Evolutionary conservation across 1,140 invertebrate species (phyloP).

Genomic region (Monochamus saltuarius): DNA sequence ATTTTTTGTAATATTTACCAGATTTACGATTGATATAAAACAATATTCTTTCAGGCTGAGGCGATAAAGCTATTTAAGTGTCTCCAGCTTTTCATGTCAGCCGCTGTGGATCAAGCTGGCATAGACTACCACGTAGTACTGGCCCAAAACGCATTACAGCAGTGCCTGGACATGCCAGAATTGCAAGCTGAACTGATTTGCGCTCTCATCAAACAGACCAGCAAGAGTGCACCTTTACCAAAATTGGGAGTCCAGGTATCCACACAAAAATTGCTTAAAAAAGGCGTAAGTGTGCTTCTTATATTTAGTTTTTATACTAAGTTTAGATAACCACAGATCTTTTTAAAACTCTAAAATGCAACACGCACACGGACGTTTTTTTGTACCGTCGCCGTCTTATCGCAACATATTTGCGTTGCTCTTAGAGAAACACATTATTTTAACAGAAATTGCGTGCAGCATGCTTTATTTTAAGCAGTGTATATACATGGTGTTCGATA

Average conservation of each 20-base stretch:
- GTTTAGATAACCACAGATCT: not conserved
- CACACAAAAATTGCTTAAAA: conserved; percentile 53
- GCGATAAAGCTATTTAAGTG: conserved; percentile 95
- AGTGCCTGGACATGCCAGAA: conserved; percentile 84
- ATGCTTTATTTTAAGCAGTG: no score
- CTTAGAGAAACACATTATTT: no score
- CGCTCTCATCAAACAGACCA: conserved; percentile 89
- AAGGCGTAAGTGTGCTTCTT: conserved; percentile 53
- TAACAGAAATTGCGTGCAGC: no score
- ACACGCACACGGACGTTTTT: no score
- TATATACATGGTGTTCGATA: no score
- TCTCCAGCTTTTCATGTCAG: conserved; percentile 91
- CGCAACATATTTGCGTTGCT: no score
- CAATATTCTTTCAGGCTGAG: conserved; percentile 73
- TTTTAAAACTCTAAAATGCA: no score
- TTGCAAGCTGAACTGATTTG: conserved; percentile 90
- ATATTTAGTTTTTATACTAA: conserved; percentile 25
- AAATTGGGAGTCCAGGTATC: conserved; percentile 89
- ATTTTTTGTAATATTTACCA: not conserved
- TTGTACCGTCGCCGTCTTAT: no score
- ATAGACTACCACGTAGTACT: conserved; percentile 95
- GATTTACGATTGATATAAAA: not conserved
- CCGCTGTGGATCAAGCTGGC: conserved; percentile 88
- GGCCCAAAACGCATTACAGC: conserved; percentile 90
- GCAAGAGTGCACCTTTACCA: conserved; percentile 79